Evolutionary conservation across 2,888 invertebrate genomes (phyloP).

Genomic region (Agrypnus murinus): DNA sequence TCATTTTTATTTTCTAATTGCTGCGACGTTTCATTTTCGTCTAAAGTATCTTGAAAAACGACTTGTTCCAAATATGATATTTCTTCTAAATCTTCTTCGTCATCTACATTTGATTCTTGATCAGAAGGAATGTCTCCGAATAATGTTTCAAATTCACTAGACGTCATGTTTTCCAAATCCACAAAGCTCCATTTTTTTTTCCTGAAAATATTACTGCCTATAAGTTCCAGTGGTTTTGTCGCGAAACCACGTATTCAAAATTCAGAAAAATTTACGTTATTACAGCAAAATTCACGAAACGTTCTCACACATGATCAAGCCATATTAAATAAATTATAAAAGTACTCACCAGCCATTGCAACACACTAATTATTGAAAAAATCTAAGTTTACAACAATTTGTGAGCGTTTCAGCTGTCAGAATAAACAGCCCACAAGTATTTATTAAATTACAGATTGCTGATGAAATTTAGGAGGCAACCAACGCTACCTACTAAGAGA

Average conservation of each 20-base stretch:
- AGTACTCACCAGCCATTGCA: background rate
- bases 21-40: background rate
- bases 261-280: background rate
- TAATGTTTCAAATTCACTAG: background rate
- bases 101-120: constrained; percentile 3
- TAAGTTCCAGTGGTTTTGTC: background rate
- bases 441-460: background rate
- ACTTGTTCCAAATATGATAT: too few species aligned
- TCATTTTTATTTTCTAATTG: background rate
- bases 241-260: background rate
- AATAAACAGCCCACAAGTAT: background rate
- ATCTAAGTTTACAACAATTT: background rate
- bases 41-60: background rate
- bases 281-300: too few species aligned
- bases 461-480: background rate
- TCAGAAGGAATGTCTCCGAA: background rate
- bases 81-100: background rate
- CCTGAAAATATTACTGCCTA: background rate
- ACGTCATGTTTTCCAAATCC: background rate
- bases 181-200: constrained; percentile 1
- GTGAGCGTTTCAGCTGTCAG: too few species aligned
- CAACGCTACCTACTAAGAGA: background rate
- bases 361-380: background rate
- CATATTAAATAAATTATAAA: background rate
- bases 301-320: too few species aligned